Conservation (phyloP, 2,113 vertebrate genomes). For the Rhinoderma darwinii region DNA sequence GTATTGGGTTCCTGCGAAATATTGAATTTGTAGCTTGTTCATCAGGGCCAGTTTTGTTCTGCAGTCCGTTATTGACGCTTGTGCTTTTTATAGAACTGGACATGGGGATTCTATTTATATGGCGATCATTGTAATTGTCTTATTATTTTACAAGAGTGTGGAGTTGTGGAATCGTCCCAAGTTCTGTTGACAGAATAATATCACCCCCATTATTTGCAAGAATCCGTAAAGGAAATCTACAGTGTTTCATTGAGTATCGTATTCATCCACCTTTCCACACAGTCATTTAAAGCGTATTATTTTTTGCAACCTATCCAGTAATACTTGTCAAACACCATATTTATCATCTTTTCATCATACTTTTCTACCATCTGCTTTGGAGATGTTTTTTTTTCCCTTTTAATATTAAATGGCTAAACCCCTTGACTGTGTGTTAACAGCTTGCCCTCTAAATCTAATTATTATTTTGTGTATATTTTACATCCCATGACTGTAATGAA, state of each 20-base stretch:
- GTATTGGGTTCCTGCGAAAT: not conserved
- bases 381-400: not conserved
- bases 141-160: too few relatives aligned
- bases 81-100: not conserved
- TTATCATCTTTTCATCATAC: not conserved
- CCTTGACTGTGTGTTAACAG: conserved; percentile 27
- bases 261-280: not conserved
- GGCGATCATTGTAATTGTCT: too few relatives aligned
- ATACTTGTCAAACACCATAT: not conserved
- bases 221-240: too few relatives aligned
- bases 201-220: too few relatives aligned
- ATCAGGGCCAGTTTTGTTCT: not conserved
- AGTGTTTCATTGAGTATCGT: not conserved
- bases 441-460: conserved; percentile 21
- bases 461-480: not conserved
- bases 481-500: conserved; percentile 15
- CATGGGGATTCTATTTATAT: too few relatives aligned
- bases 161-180: too few relatives aligned
- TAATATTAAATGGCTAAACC: not conserved
- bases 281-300: not conserved
- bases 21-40: not conserved
- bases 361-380: not conserved
- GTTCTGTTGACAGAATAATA: too few relatives aligned
- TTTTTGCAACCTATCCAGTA: not conserved
- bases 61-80: not conserved